Conservation (phyloP, 2,797 vertebrate genomes). For the Intellagama lesueurii region DNA sequence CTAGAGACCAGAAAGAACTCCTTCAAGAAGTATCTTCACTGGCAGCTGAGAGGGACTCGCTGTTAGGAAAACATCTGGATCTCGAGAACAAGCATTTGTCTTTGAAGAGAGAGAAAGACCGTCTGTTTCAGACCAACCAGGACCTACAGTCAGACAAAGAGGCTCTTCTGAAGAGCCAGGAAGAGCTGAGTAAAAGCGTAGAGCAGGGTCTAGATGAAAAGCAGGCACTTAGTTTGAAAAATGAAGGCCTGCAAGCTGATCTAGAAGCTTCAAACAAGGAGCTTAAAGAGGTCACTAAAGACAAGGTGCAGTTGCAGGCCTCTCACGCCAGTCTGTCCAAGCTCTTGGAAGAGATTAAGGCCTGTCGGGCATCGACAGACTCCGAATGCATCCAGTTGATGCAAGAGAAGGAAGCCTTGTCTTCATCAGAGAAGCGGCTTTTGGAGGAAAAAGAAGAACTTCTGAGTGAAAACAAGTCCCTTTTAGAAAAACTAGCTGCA, state of each 20-base stretch:
- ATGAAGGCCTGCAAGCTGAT: constrained; percentile 76
- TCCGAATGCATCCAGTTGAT: constrained; percentile 84
- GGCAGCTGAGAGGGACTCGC: constrained; percentile 70
- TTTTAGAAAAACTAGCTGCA: constrained; percentile 77
- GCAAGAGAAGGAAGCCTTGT: constrained; percentile 87
- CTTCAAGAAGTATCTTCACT: constrained; percentile 68
- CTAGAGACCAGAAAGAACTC: constrained; percentile 66
- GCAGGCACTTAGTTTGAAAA: constrained; percentile 68
- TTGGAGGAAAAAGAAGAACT: constrained; percentile 84
- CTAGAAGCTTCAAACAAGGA: constrained; percentile 74
- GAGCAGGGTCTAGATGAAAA: constrained; percentile 69
- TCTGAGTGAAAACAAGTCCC: constrained; percentile 76
- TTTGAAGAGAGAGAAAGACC: constrained; percentile 66
- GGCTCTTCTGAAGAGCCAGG: constrained; percentile 54
- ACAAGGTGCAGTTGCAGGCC: constrained; percentile 81
- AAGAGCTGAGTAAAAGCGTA: constrained; percentile 64
- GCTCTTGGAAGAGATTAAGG: constrained; percentile 87
- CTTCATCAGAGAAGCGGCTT: constrained; percentile 80
- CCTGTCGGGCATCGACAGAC: constrained; percentile 82
- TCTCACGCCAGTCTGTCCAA: constrained; percentile 80
- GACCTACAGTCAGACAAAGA: constrained; percentile 72
- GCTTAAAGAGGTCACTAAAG: constrained; percentile 71
- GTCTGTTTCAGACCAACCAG: constrained; percentile 49
- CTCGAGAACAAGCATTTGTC: constrained; percentile 59
- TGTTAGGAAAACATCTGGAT: constrained; percentile 40